A percentile compares a stretch with the other conserved stretches of the same genome.
Evolutionary conservation across 2,797 vertebrate species (phyloP).

Genomic region (Acrocephalus scirpaceus): DNA sequence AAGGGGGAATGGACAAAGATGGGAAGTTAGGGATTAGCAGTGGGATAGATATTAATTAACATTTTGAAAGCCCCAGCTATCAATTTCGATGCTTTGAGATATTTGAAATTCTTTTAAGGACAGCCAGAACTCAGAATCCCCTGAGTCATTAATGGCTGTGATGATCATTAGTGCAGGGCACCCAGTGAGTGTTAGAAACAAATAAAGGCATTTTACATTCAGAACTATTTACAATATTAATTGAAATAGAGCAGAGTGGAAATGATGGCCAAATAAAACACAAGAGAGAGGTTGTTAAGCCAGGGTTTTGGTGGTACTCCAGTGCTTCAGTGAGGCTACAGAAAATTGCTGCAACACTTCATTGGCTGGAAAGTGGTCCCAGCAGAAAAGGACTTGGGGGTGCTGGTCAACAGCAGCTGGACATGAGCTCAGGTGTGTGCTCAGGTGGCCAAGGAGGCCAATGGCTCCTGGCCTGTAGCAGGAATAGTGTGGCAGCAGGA

Average conservation of each 20-base stretch:
- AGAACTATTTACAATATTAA: background rate
- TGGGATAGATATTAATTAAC: constrained; percentile 25
- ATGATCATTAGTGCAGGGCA: constrained; percentile 25
- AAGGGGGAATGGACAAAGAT: background rate
- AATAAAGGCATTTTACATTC: background rate
- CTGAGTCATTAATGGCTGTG: background rate
- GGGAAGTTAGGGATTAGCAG: background rate
- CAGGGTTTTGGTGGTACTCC: background rate
- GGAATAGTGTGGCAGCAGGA: background rate
- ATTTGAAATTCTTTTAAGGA: constrained; percentile 18
- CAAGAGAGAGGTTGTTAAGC: background rate
- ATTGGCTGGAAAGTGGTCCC: background rate
- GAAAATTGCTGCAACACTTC: background rate
- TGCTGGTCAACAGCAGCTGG: background rate
- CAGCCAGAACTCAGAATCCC: background rate
- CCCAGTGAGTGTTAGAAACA: background rate
- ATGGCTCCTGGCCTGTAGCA: background rate
- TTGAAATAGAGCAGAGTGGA: background rate
- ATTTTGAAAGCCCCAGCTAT: background rate
- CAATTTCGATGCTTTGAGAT: background rate
- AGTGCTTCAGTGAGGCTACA: background rate
- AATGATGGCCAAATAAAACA: background rate
- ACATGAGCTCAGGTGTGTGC: background rate
- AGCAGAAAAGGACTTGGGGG: background rate
- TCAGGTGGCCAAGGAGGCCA: background rate